Base-by-base conservation (phyloP, 2,113 vertebrate species). In the Macrotis lagotis region DNA sequence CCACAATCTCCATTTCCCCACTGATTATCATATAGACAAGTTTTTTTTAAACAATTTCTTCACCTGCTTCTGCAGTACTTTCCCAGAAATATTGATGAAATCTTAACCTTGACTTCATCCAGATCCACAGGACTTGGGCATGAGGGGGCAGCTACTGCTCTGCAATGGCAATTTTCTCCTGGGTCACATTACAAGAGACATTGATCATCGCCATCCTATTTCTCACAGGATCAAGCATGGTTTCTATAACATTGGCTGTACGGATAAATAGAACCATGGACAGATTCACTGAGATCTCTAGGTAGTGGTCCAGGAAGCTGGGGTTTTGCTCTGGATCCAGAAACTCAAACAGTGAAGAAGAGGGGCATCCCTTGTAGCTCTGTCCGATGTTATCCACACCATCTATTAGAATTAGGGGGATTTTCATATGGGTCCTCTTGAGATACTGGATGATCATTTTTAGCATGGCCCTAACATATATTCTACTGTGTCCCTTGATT, bases 201-300 rank as follows among this genome's bases (percentile, higher is more conserved):
- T 99, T 99, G 96, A 99, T 99, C 99, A 99, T 99, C 97, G 99
- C 99, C 99, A 99, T 99, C 44, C 99, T 98, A 97, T 99, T 99
- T 95, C 99, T 93, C 92, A 99, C 98, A 0, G 99, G 99, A 98
- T 99, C 99, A 0, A 99, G 99, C 97, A 99, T 99, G 95, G 99
- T 99, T 96, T 99, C 99, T 0, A 96, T 98, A 95, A 99, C 99
- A 0, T 99, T 99, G 96, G 99, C 99, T 0, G 99, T 99, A 97
- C 99, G 99, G 97, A 99, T 99, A 96, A 99, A 99, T 88, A 99
- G 98, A 90, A 99, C 99, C 99, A 99, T 99, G 49, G 99, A 99
- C 94, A 99, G 98, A 96, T 99, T 99, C 26, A 99, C 99, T 0
- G 99, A 99, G 89, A 99, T 99, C 12, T 99, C 99, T 92, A 99